Base-by-base conservation (phyloP, 2,888 invertebrate species). In the Orthonychiurus folsomi region DNA sequence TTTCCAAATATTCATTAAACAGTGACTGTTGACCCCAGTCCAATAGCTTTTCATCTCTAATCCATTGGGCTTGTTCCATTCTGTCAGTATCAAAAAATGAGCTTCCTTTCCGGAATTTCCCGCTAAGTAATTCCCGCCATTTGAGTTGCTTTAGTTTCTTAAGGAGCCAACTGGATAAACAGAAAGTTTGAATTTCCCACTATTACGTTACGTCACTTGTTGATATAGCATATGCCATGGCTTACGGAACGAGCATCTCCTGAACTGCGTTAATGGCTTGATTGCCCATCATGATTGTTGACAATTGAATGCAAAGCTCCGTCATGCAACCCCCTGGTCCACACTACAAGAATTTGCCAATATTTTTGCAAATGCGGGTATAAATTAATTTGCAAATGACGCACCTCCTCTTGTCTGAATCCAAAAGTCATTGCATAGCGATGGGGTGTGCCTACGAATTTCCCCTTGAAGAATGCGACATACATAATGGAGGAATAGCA, bases 401-500 rank as follows among this genome's bases (percentile, higher is more conserved):
- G 48, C 75, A 90, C 91, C 84, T 55, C 56, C 21, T 55, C 56
- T 15, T 55, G 15, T 26, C 56, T 21, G n/a, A 20, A 55, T 26
- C 56, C 56, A 24, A 55, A 26, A 20, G 21, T 5, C 3, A 20
- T 3, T 24, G 85, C 84, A 73, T 92, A 93, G 18, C 82, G 77
- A 1, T 87, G 88, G 0, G 93, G 93, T 70, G 86, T 83, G 0
- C 93, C 93, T 23, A 89, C 84, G 73, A 89, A 86, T 79, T 89
- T 90, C 26, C 88, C 89, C 76, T 89, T 90, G 74, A 89, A 87
- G 79, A 90, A 90, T 0, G 89, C 90, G 69, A 96, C 93, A 77
- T 96, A 96, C 80, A 96, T 91, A 75, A 96, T 90, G 1, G 94
- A 93, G 3, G 93, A 89, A 79, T 95, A 96, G 78, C 92, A 94